Percentiles rank a stretch among this genome's conserved stretches.
Evolutionary conservation across 2,797 vertebrate genomes (phyloP).

Genomic region (Synanceia verrucosa): DNA sequence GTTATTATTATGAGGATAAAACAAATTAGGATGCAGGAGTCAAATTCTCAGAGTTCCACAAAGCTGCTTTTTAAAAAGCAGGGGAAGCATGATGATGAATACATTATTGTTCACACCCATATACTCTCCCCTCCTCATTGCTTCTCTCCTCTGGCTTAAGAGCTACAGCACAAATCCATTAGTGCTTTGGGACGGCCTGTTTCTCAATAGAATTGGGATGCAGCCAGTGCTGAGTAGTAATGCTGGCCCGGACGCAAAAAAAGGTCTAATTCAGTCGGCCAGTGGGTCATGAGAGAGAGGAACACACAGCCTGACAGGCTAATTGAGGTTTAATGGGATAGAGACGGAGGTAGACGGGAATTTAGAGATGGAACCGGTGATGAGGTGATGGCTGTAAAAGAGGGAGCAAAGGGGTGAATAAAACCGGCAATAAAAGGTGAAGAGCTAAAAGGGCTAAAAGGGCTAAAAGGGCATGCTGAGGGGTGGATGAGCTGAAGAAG

Average conservation of each 20-base stretch:
- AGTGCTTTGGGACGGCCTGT: slow-evolving; percentile 31
- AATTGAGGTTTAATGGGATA: slow-evolving; percentile 68
- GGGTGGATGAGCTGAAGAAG: slow-evolving; percentile 35
- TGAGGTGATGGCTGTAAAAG: slow-evolving; percentile 38
- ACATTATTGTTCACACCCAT: slow-evolving; percentile 12
- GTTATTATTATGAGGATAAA: background rate
- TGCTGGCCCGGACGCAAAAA: slow-evolving; percentile 57
- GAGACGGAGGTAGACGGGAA: slow-evolving; percentile 37
- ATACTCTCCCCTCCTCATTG: slow-evolving; percentile 9
- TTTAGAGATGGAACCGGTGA: slow-evolving; percentile 21
- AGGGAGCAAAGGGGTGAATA: slow-evolving; percentile 29
- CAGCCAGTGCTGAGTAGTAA: slow-evolving; percentile 47
- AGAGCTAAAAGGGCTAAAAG: slow-evolving; percentile 42
- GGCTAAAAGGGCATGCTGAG: slow-evolving; percentile 31
- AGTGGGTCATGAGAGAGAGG: slow-evolving; percentile 46
- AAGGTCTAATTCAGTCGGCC: slow-evolving; percentile 54
- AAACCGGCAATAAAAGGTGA: slow-evolving; percentile 45
- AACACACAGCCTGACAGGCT: slow-evolving; percentile 51
- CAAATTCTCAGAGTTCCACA: background rate
- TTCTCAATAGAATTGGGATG: slow-evolving; percentile 47
- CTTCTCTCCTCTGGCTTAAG: slow-evolving; percentile 37
- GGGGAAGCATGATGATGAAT: background rate
- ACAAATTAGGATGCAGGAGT: background rate
- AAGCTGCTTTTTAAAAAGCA: slow-evolving; percentile 12
- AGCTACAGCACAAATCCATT: slow-evolving; percentile 49